Evolutionary conservation across 2,888 invertebrate species (phyloP), one percentile per base, ranked within the genome.

Genomic region (Oscheius sp.): DNA sequence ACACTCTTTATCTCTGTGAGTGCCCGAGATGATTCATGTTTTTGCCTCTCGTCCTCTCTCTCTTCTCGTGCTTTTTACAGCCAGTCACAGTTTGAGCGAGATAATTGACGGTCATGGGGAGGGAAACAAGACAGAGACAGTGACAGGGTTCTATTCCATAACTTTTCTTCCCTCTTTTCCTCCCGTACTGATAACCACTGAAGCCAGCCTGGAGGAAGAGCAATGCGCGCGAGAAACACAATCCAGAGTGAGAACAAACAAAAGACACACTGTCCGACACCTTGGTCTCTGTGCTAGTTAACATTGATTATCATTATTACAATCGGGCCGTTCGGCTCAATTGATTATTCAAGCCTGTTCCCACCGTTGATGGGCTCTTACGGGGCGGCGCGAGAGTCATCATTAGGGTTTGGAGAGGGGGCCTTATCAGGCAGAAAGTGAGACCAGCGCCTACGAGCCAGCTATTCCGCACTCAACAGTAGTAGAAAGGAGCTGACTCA

Each of bases 211-310:
- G 42, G 57, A 57, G 29, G 33, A 57, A 2, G 29, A 2, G 21
- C 21, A 21, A 21, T 21, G n/a, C 42, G 42, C 21, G 57, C 57
- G 57, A 57, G 57, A 57, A 57, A 57, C 57, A 57, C 57, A 57
- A 57, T 57, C 57, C 57, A 10, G 57, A 33, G 33, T 29, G 57
- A 57, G 57, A 29, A 57, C 57, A 57, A 57, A 57, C 57, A 57
- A 2, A 53, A 53, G 53, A 29, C n/a, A 53, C 1, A 53, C 53
- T 53, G 53, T 53, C 53, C n/a, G 53, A 13, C 53, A 29, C n/a
- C 53, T 21, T 29, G 29, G n/a, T 4, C 29, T 11, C n/a, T 21
- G 21, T 21, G 21, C 21, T 53, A 13, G 29, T 53, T 53, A 29
- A 4, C 53, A 29, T 53, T 57, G 33, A 57, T 57, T 29, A 29